Evolutionary conservation across 2,113 vertebrate species (phyloP), one percentile per base, ranked within the genome.

Genomic region (Aldabrachelys gigantea): DNA sequence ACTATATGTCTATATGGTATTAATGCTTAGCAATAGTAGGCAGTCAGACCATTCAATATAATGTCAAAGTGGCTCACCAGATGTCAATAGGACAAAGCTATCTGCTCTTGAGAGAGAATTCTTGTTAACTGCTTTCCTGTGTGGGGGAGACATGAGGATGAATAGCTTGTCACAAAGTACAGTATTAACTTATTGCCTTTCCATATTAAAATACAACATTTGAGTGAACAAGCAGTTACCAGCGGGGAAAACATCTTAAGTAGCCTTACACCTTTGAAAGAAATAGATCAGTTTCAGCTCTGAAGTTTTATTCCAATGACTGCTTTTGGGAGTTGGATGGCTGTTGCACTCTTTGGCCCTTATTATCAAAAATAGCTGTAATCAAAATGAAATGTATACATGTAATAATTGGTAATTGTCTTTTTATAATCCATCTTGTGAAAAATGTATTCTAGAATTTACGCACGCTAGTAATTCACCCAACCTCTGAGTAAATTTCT

Each of bases 181-280:
- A 54, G 53, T 76, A 2, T 79, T 47, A 97, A 52, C 1, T 0
- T 83, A 57, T 2, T 72, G 25, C 16, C 24, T 78, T 47, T 78
- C 44, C 22, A 27, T 3, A 78, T 47, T 78, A 78, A 78, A 78
- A 47, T 47, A 16, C 41, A 47, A 41, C 29, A 44, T 69, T 88
- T 53, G 29, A 88, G 69, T 10, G 31, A 27, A 65, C 47, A 53
- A 44, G 72, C 14, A 78, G 54, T 75, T 59, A 80, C 72, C 57
- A 80, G 57, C 80, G 47, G 76, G 72, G 59, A 85, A 81, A 38
- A 87, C 25, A 44, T 85, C 5, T 59, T 52, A 50, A 89, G 80
- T 94, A 92, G 3, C 83, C 92, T 96, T 97, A 85, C 25, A 35
- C 50, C 62, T 87, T 35, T 24, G 19, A 90, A 88, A 81, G 57